A percentile compares a stretch with the other conserved stretches of the same genome.
Evolutionary conservation across 2,888 invertebrate genomes (phyloP).

Genomic region (Sphaerophoria rueppellii): DNA sequence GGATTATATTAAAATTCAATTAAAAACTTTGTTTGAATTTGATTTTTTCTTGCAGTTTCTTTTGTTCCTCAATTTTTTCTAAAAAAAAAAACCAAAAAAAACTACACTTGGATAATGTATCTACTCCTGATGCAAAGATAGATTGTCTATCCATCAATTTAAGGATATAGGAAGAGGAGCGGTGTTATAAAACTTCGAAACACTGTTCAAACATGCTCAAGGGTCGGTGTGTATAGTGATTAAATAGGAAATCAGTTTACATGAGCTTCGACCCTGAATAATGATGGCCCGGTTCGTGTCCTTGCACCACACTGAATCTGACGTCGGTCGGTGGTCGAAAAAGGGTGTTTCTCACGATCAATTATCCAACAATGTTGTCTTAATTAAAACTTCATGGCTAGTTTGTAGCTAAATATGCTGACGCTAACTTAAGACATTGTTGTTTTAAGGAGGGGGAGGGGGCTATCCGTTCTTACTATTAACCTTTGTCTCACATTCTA

Average conservation of each 20-base stretch:
- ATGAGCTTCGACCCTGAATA: constrained; percentile 24
- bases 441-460: background rate
- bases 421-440: background rate
- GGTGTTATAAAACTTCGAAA: background rate
- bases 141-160: constrained; percentile 31
- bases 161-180: background rate
- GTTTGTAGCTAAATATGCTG: background rate
- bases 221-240: constrained; percentile 10
- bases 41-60: constrained; percentile 24
- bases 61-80: background rate
- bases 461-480: background rate
- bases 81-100: background rate
- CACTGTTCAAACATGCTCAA: no score
- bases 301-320: background rate
- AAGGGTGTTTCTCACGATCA: constrained; percentile 54
- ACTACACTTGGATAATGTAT: background rate
- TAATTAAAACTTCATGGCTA: constrained; percentile 41
- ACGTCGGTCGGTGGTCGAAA: background rate
- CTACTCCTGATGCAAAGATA: background rate
- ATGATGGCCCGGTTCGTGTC: constrained; percentile 4
- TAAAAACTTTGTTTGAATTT: constrained; percentile 64
- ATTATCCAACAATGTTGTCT: constrained; percentile 60
- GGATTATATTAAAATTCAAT: constrained; percentile 67
- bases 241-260: constrained; percentile 17
- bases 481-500: constrained; percentile 21